These are phyloP conservation scores for Latrodectus geometricus DNA, from an alignment of 1,140 invertebrate genomes.

Conservation along the genomic window DNA sequence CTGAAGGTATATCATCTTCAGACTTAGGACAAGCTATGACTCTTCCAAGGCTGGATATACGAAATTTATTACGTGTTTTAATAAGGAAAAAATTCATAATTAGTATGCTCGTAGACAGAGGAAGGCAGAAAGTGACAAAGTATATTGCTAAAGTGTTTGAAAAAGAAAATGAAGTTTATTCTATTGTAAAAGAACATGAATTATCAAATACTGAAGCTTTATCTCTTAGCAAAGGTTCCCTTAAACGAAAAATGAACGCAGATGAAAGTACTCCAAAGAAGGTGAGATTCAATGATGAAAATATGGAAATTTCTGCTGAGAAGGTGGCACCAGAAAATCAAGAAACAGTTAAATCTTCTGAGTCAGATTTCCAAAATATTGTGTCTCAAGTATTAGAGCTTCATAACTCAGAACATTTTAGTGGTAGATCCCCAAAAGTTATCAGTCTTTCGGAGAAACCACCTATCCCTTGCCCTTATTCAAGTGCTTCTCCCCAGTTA, in stretches of 20 bases:
- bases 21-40: conserved; percentile 71
- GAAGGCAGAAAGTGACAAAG: conserved; percentile 71
- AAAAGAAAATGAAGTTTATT: conserved; percentile 59
- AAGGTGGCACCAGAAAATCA: too few relatives aligned
- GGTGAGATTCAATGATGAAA: neutral
- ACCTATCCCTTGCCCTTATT: neutral
- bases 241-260: neutral
- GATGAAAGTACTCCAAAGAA: neutral
- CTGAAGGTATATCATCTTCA: conserved; percentile 71
- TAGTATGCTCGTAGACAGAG: conserved; percentile 72
- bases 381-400: conserved; percentile 28
- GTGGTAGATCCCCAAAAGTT: conserved; percentile 25
- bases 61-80: conserved; percentile 72
- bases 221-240: neutral
- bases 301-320: neutral
- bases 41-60: conserved; percentile 71
- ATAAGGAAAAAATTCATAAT: conserved; percentile 69
- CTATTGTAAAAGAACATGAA: conserved; percentile 58
- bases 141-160: conserved; percentile 69
- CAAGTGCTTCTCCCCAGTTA: conserved; percentile 59
- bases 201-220: neutral
- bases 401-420: neutral
- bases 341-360: neutral
- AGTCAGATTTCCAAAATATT: conserved; percentile 31
- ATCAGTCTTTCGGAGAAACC: conserved; percentile 4